Evolutionary conservation across 2,888 invertebrate genomes (phyloP).

Genomic region (Tetramorium bicarinatum): DNA sequence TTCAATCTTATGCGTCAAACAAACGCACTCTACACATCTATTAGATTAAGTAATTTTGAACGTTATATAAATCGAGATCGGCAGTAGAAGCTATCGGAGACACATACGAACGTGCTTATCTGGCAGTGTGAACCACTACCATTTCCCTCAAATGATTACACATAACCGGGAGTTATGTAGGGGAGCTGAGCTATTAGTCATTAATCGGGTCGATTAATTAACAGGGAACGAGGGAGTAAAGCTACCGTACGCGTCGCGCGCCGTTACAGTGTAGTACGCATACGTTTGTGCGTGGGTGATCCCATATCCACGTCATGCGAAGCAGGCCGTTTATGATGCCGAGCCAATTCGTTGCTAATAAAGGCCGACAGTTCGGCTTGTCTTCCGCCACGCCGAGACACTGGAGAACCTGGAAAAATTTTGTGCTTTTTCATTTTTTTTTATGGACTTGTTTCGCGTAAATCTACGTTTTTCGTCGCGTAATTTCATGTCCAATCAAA

Average conservation of each 20-base stretch:
- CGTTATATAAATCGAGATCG: constrained; percentile 8
- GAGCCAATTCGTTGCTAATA: constrained; percentile 91
- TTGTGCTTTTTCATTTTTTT: not conserved
- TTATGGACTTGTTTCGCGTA: not conserved
- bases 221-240: constrained; percentile 79
- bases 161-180: constrained; percentile 73
- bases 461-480: not conserved
- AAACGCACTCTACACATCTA: constrained; percentile 1
- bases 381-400: constrained; percentile 87
- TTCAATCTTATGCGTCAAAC: not conserved
- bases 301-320: constrained; percentile 93
- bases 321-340: constrained; percentile 91
- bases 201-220: constrained; percentile 76
- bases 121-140: constrained; percentile 65
- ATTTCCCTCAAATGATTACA: constrained; percentile 68
- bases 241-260: constrained; percentile 83
- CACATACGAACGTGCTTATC: constrained; percentile 70
- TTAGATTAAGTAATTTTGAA: constrained; percentile 17
- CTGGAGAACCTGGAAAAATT: constrained; percentile 83
- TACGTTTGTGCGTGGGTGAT: constrained; percentile 92
- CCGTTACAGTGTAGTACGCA: constrained; percentile 90
- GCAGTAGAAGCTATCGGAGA: constrained; percentile 36
- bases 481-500: not conserved
- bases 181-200: constrained; percentile 75
- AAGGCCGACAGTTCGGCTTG: constrained; percentile 90